Percentiles rank a stretch among this genome's conserved stretches.
These are phyloP conservation scores for Anolis apletophallus DNA, from an alignment of 2,797 vertebrate species.

Conservation along the genomic window DNA sequence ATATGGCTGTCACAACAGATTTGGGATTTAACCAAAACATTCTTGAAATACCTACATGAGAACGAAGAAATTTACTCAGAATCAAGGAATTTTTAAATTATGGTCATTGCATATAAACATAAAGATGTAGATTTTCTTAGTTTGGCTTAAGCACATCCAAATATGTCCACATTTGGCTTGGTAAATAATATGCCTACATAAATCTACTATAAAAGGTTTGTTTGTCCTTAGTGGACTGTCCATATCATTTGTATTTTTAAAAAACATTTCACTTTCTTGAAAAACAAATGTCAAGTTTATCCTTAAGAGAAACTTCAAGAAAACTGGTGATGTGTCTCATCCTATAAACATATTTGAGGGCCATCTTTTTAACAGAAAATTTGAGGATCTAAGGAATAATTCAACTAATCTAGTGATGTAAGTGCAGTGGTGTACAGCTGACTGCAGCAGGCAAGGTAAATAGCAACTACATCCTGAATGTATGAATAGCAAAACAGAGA, in stretches of 20 bases:
- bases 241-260: background rate
- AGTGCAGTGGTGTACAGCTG: no score
- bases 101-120: background rate
- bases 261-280: background rate
- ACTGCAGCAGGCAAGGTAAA: no score
- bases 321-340: background rate
- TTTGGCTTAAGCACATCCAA: background rate
- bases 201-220: background rate
- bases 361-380: background rate
- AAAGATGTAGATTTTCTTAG: background rate
- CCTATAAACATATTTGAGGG: background rate
- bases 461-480: no score
- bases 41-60: background rate
- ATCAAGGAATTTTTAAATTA: conserved; percentile 1
- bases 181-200: background rate
- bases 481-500: background rate
- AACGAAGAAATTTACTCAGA: background rate
- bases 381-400: background rate
- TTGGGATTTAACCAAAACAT: background rate
- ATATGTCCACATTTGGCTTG: background rate
- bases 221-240: background rate
- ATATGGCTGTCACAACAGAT: conserved; percentile 10
- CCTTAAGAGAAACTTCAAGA: background rate
- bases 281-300: background rate
- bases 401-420: no score